Conservation (phyloP, 2,797 vertebrate genomes). For the Siniperca undulata region DNA sequence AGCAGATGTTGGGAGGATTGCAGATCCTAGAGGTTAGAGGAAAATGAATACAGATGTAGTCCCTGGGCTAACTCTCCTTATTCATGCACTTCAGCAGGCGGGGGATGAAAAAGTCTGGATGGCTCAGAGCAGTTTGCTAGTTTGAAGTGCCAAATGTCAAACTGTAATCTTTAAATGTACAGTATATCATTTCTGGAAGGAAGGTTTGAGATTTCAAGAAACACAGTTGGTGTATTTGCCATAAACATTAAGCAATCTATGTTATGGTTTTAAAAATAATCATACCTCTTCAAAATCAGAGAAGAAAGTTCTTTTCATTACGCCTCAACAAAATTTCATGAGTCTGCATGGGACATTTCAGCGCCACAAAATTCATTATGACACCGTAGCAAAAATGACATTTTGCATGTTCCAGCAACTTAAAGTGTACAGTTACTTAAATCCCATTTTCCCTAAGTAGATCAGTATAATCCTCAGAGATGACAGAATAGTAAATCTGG, state of each 20-base stretch:
- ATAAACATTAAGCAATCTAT: neutral
- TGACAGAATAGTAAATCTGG: constrained; percentile 71
- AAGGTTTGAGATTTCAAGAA: constrained; percentile 7
- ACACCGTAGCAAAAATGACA: constrained; percentile 51
- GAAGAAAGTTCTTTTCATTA: constrained; percentile 19
- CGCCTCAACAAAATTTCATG: neutral
- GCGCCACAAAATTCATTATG: constrained; percentile 52
- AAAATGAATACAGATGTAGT: constrained; percentile 59
- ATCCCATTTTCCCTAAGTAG: constrained; percentile 79
- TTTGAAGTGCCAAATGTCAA: constrained; percentile 24
- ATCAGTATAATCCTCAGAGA: constrained; percentile 77
- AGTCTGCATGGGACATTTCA: constrained; percentile 38
- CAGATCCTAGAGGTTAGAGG: constrained; percentile 34
- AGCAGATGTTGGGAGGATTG: constrained; percentile 67
- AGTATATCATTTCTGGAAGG: neutral
- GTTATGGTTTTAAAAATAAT: constrained; percentile 20
- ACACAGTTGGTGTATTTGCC: neutral
- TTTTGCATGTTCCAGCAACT: constrained; percentile 71
- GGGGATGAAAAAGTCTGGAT: constrained; percentile 26
- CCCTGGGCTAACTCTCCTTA: constrained; percentile 24
- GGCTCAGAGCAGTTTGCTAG: constrained; percentile 7
- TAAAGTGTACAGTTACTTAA: constrained; percentile 64
- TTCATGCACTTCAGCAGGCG: constrained; percentile 34
- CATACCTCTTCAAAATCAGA: constrained; percentile 6
- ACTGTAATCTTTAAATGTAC: constrained; percentile 33